Base-by-base conservation (phyloP, 2,113 vertebrate genomes). In the Pionites leucogaster region DNA sequence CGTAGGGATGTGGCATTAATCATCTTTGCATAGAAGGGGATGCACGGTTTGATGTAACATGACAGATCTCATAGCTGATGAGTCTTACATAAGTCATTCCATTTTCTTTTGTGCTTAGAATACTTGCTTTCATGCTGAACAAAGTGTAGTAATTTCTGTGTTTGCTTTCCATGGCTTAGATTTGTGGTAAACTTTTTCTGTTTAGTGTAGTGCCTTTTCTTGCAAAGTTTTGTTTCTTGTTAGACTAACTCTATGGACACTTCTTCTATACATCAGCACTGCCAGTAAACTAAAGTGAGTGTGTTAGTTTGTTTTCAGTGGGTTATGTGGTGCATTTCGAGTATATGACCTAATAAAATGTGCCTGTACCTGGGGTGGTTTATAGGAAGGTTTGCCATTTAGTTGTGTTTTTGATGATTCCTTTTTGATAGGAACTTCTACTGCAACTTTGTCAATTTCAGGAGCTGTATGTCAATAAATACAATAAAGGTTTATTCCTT, bases 401-500 rank as follows among this genome's bases (percentile, higher is more conserved):
- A 59, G 28, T 68, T 93, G 39, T 68, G 52, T 93, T 95, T 79
- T 50, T 79, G 44, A 44, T 86, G 42, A 55, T 69, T 77, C 49
- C 15, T 90, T 88, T 95, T 80, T 41, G 42, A 94, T 76, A 89
- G 44, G 74, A 92, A 68, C 39, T 88, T 93, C n/a, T 83, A 5
- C 37, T 91, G 46, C 62, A 53, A 13, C 90, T 77, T 93, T 95
- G 63, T 86, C 67, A 83, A 71, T 86, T 94, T 79, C 70, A 77
- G 75, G 46, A 86, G 71, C 28, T 96, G 44, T 86, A 68, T 81
- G 68, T 88, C 94, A 86, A 84, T 77, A 95, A 80, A 71, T 77
- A 37, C 55, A 93, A 86, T 90, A 95, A 90, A 93, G 14, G 67
- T 87, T 86, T 94, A 53, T 95, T 86, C 83, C 74, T 96, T 77